phyloP scores from a whole-genome alignment of 2,113 vertebrate genomes.

The Rhinopomastus cyanomelas region DNA sequence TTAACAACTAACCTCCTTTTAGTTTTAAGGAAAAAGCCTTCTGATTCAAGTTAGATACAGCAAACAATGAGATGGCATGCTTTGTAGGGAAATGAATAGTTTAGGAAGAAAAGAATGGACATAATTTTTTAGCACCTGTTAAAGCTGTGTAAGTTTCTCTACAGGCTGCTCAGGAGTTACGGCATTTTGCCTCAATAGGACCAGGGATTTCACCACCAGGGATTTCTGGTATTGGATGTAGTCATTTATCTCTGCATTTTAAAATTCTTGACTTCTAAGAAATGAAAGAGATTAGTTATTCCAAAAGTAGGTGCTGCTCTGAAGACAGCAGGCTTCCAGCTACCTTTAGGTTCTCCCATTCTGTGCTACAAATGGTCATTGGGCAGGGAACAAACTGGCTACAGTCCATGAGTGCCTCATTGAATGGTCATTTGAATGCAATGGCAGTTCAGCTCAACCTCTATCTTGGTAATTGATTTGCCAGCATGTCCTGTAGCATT shows the following conservation, averaged over 20 bases:
- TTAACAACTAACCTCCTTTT: not conserved
- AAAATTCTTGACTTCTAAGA: not conserved
- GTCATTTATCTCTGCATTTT: not conserved
- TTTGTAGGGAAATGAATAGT: not conserved
- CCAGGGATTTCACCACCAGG: not conserved
- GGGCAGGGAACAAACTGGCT: not conserved
- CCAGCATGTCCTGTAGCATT: not conserved
- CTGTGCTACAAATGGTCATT: not conserved
- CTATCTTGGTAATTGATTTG: not conserved
- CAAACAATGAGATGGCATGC: not conserved
- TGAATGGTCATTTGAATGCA: not conserved
- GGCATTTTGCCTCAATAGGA: not conserved
- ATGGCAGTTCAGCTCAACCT: not conserved
- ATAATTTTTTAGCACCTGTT: not conserved
- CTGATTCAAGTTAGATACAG: not conserved
- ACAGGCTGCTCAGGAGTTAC: fast-evolving
- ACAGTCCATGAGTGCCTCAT: not conserved
- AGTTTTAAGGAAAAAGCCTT: not conserved
- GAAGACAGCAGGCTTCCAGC: not conserved
- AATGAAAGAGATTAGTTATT: not conserved
- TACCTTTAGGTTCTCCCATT: not conserved
- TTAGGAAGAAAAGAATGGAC: not conserved
- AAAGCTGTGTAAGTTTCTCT: not conserved
- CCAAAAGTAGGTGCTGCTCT: not conserved
- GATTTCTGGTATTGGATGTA: not conserved